Base-by-base conservation (phyloP, 2,797 vertebrate species). In the Glyptemys insculpta region DNA sequence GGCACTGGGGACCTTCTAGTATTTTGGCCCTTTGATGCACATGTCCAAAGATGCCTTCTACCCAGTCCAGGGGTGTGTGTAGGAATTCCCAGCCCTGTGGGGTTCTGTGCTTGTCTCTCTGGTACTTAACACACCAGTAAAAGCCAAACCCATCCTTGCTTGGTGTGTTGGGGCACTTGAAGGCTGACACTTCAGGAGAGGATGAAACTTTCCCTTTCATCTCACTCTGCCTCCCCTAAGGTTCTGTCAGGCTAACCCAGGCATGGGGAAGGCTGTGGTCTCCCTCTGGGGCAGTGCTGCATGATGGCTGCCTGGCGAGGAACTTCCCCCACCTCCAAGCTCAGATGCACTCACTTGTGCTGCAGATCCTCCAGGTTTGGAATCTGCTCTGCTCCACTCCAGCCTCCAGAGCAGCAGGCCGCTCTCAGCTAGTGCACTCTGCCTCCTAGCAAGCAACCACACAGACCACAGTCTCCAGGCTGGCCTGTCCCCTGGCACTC, bases 181-280 rank as follows among this genome's bases (percentile, higher is more conserved):
- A 74, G 52, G 25, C 12, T 89, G 93, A 89, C 59, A 91, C 12
- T 87, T 49, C 87, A 90, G 76, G 16, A 93, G 89, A 82, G 90
- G 12, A 83, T 11, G 56, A 81, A 81, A 29, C 37, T 12, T 8
- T 44, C 44, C 44, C 44, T 44, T 44, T 44, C 44, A 44, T 44
- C 44, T 44, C 44, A 44, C 7, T 44, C 44, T 44, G 44, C 44
- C 44, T 44, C 44, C 44, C 44, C 44, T 44, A 44, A 44, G 44
- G 44, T 44, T 44, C 44, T 44, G 78, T 31, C 3, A 6, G 92
- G 83, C 82, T 81, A 94, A 94, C 54, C 78, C 84, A 90, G 52
- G 23, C 53, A 91, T 18, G 84, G 82, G 80, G 2, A 41, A 16
- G 27, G 54, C 37, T 83, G 7, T 68, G 54, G 50, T 87, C 41